Evolutionary conservation across 2,888 invertebrate species (phyloP).

Genomic region (Drosophila paranaensis): DNA sequence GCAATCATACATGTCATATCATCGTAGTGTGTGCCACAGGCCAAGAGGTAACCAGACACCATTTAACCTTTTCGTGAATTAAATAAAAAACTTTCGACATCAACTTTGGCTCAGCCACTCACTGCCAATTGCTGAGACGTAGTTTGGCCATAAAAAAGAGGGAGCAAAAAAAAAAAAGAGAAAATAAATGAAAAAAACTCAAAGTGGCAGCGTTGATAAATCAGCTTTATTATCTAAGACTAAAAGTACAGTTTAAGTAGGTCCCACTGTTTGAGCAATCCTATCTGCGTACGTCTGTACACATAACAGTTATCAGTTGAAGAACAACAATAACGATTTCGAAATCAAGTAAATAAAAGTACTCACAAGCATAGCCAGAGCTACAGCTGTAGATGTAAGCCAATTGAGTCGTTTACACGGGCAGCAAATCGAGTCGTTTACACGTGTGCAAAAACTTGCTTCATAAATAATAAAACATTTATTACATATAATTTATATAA

Average conservation of each 20-base stretch:
- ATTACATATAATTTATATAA: conserved; percentile 8
- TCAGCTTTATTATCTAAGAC: conserved; percentile 58
- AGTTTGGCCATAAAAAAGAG: conserved; percentile 21
- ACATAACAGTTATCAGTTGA: conserved; percentile 35
- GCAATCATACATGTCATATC: background rate
- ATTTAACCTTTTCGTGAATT: conserved; percentile 38
- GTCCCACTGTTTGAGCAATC: conserved; percentile 19
- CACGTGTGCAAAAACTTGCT: background rate
- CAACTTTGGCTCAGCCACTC: conserved; percentile 9
- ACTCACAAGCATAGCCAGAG: background rate
- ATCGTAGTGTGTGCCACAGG: conserved; percentile 17
- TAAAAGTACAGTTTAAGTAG: conserved; percentile 46
- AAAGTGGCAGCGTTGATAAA: conserved; percentile 41
- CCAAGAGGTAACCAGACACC: conserved; percentile 37
- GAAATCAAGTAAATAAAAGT: conserved; percentile 35
- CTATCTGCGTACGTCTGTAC: conserved; percentile 12
- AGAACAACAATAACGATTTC: conserved; percentile 31
- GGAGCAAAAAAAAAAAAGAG: background rate
- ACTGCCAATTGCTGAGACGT: conserved; percentile 28
- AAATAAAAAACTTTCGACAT: conserved; percentile 4
- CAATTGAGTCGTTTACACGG: conserved; percentile 2
- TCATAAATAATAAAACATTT: conserved; percentile 1
- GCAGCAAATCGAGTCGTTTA: conserved; percentile 18
- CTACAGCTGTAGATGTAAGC: background rate
- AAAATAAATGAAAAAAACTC: background rate